These are phyloP conservation scores for Drosophila pseudoobscura DNA, from an alignment of 1,140 invertebrate genomes.

Conservation along the genomic window DNA sequence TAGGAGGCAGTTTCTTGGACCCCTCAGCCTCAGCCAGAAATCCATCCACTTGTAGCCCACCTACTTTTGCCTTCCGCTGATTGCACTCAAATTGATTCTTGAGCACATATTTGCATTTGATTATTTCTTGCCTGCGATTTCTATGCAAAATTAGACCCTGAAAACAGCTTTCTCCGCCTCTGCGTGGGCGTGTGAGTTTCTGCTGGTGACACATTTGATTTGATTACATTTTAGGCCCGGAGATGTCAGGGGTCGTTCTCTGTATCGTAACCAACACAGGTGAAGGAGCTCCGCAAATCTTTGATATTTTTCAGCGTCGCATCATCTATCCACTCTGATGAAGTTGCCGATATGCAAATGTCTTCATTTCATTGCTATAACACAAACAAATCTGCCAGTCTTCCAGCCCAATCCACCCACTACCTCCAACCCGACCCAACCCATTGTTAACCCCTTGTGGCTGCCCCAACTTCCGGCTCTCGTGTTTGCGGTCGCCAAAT, in stretches of 20 bases:
- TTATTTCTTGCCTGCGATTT: constrained; percentile 78
- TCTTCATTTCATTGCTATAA: constrained; percentile 63
- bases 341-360: constrained; percentile 69
- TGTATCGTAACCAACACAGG: constrained; percentile 7
- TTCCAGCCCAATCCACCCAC: background rate
- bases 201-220: constrained; percentile 73
- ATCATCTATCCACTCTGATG: constrained; percentile 28
- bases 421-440: background rate
- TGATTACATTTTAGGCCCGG: constrained; percentile 54
- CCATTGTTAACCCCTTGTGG: background rate
- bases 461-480: constrained; percentile 37
- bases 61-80: constrained; percentile 52
- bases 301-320: constrained; percentile 10
- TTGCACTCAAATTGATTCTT: constrained; percentile 78
- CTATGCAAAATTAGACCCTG: constrained; percentile 71
- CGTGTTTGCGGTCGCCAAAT: constrained; percentile 70
- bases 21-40: background rate
- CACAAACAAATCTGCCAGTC: constrained; percentile 55
- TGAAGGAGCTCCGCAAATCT: constrained; percentile 8
- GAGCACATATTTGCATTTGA: constrained; percentile 78
- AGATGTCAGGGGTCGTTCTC: background rate
- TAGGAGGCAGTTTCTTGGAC: background rate
- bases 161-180: constrained; percentile 34
- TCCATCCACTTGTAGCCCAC: background rate
- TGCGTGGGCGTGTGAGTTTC: constrained; percentile 23